These are phyloP conservation scores for Apodemia duryi DNA, from an alignment of 2,888 invertebrate species.

Conservation along the genomic window DNA sequence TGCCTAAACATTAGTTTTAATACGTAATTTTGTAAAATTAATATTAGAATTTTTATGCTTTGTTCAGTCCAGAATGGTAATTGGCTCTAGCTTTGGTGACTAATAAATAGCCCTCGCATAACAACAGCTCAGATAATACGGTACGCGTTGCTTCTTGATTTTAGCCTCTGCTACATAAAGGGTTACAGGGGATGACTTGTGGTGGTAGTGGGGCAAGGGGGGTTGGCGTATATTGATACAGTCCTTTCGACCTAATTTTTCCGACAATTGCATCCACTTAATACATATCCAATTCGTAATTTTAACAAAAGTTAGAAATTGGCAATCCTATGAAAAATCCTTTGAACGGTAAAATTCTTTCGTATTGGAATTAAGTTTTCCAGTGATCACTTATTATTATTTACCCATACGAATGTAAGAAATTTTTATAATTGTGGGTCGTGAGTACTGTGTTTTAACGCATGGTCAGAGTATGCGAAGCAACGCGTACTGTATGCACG, in stretches of 20 bases:
- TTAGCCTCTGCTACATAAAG: neutral
- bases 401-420: too few species aligned
- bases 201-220: too few species aligned
- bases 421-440: neutral
- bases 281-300: too few species aligned
- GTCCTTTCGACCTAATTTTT: neutral
- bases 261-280: neutral
- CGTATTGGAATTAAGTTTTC: too few species aligned
- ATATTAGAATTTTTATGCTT: constrained; percentile 6
- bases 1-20: neutral
- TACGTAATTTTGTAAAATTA: neutral
- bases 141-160: neutral
- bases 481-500: constrained; percentile 28
- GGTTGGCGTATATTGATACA: neutral
- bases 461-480: neutral
- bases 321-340: too few species aligned
- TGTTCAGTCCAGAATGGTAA: constrained; percentile 5
- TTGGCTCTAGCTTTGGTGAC: constrained; percentile 4
- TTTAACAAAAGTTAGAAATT: too few species aligned
- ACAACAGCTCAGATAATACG: neutral
- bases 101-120: constrained; percentile 12
- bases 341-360: too few species aligned
- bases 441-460: neutral
- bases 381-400: too few species aligned
- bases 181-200: neutral